Percentiles rank a stretch among this genome's conserved stretches.
phyloP scores from a whole-genome alignment of 1,140 invertebrate species.

The Drosophila melanica region DNA sequence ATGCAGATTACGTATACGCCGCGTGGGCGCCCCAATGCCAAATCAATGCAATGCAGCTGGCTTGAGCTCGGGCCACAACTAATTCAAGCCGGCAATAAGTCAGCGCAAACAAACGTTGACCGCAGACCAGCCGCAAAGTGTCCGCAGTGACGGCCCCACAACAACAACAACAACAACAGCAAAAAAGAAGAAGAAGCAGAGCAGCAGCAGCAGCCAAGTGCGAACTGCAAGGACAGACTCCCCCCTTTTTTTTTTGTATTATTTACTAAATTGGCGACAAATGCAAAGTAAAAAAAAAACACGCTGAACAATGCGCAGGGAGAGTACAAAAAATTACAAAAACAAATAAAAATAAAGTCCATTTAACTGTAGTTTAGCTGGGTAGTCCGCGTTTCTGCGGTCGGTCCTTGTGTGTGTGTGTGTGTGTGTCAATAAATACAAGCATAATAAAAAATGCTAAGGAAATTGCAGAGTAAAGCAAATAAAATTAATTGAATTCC shows the following conservation, averaged over 20 bases:
- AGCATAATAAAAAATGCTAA: conserved; percentile 80
- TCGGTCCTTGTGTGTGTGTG: conserved; percentile 42
- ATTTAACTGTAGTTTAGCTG: conserved; percentile 68
- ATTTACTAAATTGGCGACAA: conserved; percentile 80
- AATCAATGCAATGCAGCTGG: conserved; percentile 55
- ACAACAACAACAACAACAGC: conserved; percentile 55
- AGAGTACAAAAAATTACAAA: conserved; percentile 43
- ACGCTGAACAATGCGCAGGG: conserved; percentile 31
- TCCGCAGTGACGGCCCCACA: conserved; percentile 57
- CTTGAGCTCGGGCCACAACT: conserved; percentile 52
- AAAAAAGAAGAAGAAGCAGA: background rate
- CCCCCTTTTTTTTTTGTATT: conserved; percentile 63
- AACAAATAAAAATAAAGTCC: conserved; percentile 47
- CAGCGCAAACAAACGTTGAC: conserved; percentile 70
- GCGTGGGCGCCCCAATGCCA: conserved; percentile 30
- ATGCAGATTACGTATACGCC: conserved; percentile 78
- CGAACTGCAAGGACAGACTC: conserved; percentile 72
- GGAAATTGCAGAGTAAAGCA: conserved; percentile 82
- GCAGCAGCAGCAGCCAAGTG: conserved; percentile 50
- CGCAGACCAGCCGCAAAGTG: conserved; percentile 71
- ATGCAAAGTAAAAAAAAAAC: conserved; percentile 64
- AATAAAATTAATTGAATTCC: conserved; percentile 84
- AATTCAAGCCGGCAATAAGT: conserved; percentile 75
- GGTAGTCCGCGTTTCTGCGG: conserved; percentile 18
- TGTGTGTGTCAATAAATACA: conserved; percentile 72